Conservation (phyloP, 2,113 vertebrate species). For the Ia io region DNA sequence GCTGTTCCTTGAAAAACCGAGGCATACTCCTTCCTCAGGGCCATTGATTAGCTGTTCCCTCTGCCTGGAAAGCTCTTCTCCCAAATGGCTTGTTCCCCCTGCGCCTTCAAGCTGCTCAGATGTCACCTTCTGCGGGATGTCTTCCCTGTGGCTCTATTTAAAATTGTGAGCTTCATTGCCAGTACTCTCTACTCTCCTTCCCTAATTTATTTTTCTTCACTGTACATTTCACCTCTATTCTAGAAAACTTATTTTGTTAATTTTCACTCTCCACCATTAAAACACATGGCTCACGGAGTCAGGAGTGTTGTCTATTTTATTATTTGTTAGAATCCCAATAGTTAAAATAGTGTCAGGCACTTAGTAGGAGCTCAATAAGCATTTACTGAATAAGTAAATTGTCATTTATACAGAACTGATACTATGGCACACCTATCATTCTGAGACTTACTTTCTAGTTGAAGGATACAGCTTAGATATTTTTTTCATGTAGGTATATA, state of each 20-base stretch:
- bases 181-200: background rate
- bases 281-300: background rate
- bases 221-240: background rate
- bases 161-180: background rate
- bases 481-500: background rate
- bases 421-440: background rate
- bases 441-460: background rate
- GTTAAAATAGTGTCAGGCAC: background rate
- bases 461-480: background rate
- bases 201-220: background rate
- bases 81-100: background rate
- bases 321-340: background rate
- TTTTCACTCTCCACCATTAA: background rate
- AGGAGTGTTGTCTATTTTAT: background rate
- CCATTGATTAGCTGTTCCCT: background rate
- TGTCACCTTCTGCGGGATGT: background rate
- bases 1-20: background rate
- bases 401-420: background rate
- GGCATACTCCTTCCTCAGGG: background rate
- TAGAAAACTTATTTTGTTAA: constrained; percentile 23
- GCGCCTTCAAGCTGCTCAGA: background rate
- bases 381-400: background rate
- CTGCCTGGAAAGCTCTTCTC: background rate
- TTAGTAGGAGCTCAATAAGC: background rate
- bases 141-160: background rate